Evolutionary conservation across 1,140 invertebrate species (phyloP).

Genomic region (Bombus consobrinus): DNA sequence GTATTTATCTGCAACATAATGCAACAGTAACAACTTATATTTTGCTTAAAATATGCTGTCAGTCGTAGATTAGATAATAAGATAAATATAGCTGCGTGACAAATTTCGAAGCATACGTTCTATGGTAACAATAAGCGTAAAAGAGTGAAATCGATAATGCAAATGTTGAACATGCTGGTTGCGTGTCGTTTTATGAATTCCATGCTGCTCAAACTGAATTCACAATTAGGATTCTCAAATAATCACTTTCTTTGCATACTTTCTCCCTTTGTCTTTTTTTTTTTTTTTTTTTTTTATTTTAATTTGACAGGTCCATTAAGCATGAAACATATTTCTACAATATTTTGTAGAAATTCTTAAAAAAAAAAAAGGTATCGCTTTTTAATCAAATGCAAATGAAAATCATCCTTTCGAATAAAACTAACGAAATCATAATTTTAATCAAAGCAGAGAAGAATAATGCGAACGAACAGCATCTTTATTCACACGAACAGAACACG

Average conservation of each 20-base stretch:
- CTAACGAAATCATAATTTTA: constrained; percentile 1
- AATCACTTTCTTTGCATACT: constrained; percentile 9
- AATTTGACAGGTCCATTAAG: too few relatives aligned
- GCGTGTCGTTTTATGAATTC: background rate
- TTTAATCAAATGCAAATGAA: background rate
- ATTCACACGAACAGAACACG: background rate
- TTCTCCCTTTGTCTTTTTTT: background rate
- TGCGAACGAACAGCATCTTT: background rate
- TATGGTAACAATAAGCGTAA: background rate
- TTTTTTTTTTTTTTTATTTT: too few relatives aligned
- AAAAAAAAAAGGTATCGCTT: background rate
- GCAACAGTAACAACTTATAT: too few relatives aligned
- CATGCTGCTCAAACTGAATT: background rate
- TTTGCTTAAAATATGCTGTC: too few relatives aligned
- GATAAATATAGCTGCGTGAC: too few relatives aligned
- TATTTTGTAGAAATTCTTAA: background rate
- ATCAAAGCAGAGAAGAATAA: background rate
- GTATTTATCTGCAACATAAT: too few relatives aligned
- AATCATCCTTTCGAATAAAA: background rate
- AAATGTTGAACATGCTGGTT: background rate
- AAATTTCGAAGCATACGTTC: background rate
- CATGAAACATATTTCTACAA: background rate
- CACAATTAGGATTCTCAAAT: constrained; percentile 16
- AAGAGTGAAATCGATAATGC: constrained; percentile 3
- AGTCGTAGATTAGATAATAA: too few relatives aligned